Base-by-base conservation (phyloP, 2,113 vertebrate genomes). In the Cololabis saira region DNA sequence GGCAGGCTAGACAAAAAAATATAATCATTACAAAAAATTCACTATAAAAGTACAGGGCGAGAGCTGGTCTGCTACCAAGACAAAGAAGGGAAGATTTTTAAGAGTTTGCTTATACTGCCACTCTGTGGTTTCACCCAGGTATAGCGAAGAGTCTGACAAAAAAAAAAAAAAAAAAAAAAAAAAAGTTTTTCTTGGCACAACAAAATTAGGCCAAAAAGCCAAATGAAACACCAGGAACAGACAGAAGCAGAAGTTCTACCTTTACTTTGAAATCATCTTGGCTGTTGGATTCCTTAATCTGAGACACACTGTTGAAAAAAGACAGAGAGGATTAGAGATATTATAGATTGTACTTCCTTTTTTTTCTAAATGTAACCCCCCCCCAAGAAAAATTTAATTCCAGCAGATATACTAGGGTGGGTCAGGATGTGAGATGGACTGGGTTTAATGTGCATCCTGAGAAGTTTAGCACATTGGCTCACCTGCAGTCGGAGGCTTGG, bases 231-330 rank as follows among this genome's bases (percentile, higher is more conserved):
- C 33, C 33, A 4, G 10, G 5, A 37, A 37, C 6, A 7, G 10
- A 11, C 33, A 37, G 33, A 37, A 37, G 6, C 10, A 37, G 33
- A 18, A 18, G 10, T 47, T 18, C 17, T 47, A 98, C 95, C 95
- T 96, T 98, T 51, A 94, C 85, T 81, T 97, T 98, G 92, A 99
- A 97, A 78, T 99, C 97, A 60, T 98, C 97, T 21, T 99, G 97
- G 89, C 97, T 99, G 76, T 94, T 95, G 30, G 97, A 99, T 11
- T 95, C 94, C 85, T 98, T 99, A 94, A 99, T 96, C 57, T 93
- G 94, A 33, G 93, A 94, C 43, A 95, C 87, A 75, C 96, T 98
- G 82, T 11, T 59, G 59, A 16, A 58, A 50, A 41, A 7, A 18
- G 3, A 33, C 10, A 17, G 16, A 64, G 4, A 75, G 24, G 21